Conservation (phyloP, 2,888 invertebrate genomes). For the Philopedon plagiatum region DNA sequence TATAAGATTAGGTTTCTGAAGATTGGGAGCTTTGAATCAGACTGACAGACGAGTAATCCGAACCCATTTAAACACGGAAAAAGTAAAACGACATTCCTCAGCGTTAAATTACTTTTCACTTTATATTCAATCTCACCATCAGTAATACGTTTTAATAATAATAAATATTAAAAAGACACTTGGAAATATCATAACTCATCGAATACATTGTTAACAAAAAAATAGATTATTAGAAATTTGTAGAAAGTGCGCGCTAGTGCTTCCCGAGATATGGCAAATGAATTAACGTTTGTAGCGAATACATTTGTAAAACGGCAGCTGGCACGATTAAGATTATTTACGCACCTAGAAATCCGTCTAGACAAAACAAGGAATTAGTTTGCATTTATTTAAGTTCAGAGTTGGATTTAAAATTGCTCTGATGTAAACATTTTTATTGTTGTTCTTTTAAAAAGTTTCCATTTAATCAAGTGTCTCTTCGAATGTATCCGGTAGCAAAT, state of each 20-base stretch:
- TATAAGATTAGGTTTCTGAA: too few relatives aligned
- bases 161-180: not conserved
- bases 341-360: conserved; percentile 19
- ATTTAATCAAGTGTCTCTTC: too few relatives aligned
- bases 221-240: conserved; percentile 33
- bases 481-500: too few relatives aligned
- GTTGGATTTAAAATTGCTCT: not conserved
- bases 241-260: conserved; percentile 20
- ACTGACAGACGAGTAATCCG: too few relatives aligned
- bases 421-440: not conserved
- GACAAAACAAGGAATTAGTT: conserved; percentile 8
- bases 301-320: not conserved
- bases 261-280: conserved; percentile 6
- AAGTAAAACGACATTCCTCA: too few relatives aligned
- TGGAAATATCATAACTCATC: not conserved
- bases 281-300: not conserved
- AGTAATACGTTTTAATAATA: not conserved
- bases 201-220: not conserved
- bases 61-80: too few relatives aligned
- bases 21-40: too few relatives aligned
- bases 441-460: too few relatives aligned
- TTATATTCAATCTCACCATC: not conserved
- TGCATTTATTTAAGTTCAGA: conserved; percentile 7
- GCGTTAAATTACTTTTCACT: not conserved
- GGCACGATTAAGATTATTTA: not conserved